Base-by-base conservation (phyloP, 2,113 vertebrate species). In the Onychostoma macrolepis region DNA sequence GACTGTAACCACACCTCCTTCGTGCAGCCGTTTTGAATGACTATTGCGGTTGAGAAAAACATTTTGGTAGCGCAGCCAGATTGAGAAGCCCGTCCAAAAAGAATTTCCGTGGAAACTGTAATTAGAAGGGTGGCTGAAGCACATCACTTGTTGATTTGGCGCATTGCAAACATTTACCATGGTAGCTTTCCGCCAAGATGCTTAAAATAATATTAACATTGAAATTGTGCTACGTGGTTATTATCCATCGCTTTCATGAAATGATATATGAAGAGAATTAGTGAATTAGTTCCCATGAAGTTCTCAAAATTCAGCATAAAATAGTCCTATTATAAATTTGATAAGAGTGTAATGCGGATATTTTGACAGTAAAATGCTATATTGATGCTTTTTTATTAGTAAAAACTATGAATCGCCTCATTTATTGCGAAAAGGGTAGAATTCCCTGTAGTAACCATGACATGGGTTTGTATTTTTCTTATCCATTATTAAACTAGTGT, bases 1-100 rank as follows among this genome's bases (percentile, higher is more conserved):
- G 2, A 6, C 26, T 1, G 28, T 43, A 48, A 28, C 72, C 86
- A 77, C 88, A 84, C 86, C 88, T 80, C 85, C 24, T 89, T 41
- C 17, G 2, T 10, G 2, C 45, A n/a, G 45, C 0, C 45, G 19
- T 19, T 74, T 56, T 69, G n/a, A 43, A 65, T 45, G 63, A 83
- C 26, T 21, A 4, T 33, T 67, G 61, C 38, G 72, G 74, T 67
- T 26, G 41, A 48, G 9, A 67, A 19, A 48, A 74, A 17, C 26
- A 50, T 36, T 83, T 19, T 33, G n/a, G 1, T 28, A 17, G 8
- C 19, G 43, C 3, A 2, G 26, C 7, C n/a, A 8, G 8, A 28
- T 21, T 56, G 50, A 50, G 10, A 36, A 56, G 36, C 9, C 45
- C 8, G 26, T 79, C 6, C 28, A 24, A 79, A 78, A 56, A 79